Evolutionary conservation across 2,888 invertebrate species (phyloP).

Genomic region (Spicauda simplicius): DNA sequence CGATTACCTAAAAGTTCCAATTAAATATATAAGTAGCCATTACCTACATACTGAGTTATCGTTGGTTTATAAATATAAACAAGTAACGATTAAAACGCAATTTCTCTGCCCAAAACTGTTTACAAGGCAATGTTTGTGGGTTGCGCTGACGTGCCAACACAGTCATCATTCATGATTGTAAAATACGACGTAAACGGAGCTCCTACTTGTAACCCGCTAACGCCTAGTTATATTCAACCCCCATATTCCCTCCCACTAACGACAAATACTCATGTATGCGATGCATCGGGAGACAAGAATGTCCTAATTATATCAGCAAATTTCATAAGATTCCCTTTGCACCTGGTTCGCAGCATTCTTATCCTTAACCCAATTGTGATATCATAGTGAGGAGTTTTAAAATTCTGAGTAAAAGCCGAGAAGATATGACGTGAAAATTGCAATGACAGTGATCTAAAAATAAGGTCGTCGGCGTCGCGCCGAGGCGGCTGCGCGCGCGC

Average conservation of each 20-base stretch:
- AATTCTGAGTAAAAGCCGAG: constrained; percentile 61
- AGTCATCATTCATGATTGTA: constrained; percentile 39
- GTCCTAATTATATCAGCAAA: background rate
- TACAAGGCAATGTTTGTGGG: constrained; percentile 15
- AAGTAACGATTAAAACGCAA: constrained; percentile 14
- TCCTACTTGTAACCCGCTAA: constrained; percentile 7
- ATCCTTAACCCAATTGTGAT: constrained; percentile 78
- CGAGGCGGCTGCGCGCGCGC: constrained; percentile 56
- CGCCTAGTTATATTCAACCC: constrained; percentile 36
- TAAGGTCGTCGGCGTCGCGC: constrained; percentile 64
- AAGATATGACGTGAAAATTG: constrained; percentile 78
- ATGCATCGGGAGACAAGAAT: constrained; percentile 6
- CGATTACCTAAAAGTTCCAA: too few species aligned
- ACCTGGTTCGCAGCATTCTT: constrained; percentile 54
- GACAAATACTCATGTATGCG: background rate
- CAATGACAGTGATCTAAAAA: constrained; percentile 84
- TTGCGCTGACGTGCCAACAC: constrained; percentile 30
- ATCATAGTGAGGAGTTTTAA: constrained; percentile 61
- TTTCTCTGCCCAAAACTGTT: constrained; percentile 15
- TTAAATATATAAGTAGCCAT: too few species aligned
- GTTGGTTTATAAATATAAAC: constrained; percentile 8
- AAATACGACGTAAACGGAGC: constrained; percentile 37
- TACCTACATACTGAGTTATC: background rate
- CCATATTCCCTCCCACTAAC: background rate
- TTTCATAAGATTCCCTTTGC: constrained; percentile 41